A percentile compares a stretch with the other conserved stretches of the same genome.
Conservation (phyloP, 2,797 vertebrate genomes). For the Huso huso region DNA sequence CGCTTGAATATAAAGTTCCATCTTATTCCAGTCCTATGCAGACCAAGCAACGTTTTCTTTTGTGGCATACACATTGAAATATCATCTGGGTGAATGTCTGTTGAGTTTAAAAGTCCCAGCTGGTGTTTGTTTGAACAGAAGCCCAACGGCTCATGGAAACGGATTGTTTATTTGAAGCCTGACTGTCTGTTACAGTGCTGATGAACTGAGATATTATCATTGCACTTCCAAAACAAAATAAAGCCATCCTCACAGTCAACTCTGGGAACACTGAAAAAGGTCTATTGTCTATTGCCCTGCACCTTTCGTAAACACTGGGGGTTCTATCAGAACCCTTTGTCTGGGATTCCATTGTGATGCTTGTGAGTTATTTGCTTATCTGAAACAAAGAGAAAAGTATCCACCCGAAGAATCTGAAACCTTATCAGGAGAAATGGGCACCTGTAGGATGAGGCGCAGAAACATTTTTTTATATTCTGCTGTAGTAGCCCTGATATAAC, state of each 20-base stretch:
- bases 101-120: neutral
- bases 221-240: neutral
- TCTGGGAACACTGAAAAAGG: neutral
- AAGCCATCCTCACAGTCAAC: neutral
- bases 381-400: no score
- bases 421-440: no score
- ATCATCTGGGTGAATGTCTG: neutral
- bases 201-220: neutral
- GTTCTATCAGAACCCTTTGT: no score
- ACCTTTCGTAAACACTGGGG: neutral
- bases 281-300: neutral
- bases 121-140: constrained; percentile 6
- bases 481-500: no score
- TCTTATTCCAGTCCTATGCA: neutral
- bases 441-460: no score
- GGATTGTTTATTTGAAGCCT: neutral
- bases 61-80: constrained; percentile 7
- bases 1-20: constrained; percentile 12
- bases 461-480: no score
- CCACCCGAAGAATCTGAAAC: no score
- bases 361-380: no score
- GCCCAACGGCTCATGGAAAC: neutral
- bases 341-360: no score
- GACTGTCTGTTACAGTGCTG: neutral
- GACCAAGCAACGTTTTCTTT: neutral